Conservation (phyloP, 2,797 vertebrate genomes). For the Muscicapa striata region DNA sequence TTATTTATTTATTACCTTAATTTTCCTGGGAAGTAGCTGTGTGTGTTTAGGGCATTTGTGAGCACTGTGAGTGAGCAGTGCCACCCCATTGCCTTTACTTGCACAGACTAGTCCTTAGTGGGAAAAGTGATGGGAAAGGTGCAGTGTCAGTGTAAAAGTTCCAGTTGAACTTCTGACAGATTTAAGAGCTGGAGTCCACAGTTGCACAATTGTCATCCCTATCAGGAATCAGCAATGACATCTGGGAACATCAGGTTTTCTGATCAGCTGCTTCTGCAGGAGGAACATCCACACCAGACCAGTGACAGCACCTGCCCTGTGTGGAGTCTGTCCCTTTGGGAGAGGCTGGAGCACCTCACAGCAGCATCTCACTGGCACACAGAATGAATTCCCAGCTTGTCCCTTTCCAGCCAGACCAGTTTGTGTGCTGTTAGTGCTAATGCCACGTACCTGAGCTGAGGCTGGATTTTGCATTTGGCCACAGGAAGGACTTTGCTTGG, state of each 20-base stretch:
- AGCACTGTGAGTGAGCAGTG: neutral
- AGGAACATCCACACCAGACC: accelerated
- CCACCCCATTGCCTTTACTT: neutral
- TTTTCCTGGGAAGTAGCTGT: neutral
- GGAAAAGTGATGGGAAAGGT: neutral
- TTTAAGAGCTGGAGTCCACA: neutral
- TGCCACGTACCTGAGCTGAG: no score
- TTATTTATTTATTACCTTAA: neutral
- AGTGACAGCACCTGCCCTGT: neutral
- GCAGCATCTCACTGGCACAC: neutral
- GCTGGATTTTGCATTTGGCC: accelerated
- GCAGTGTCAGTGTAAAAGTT: neutral
- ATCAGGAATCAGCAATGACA: neutral
- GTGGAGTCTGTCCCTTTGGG: neutral
- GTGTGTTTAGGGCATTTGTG: neutral
- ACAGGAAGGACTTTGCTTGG: neutral
- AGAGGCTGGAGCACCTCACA: neutral
- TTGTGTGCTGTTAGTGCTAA: neutral
- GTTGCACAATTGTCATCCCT: neutral
- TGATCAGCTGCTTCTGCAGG: neutral
- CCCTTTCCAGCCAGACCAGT: neutral
- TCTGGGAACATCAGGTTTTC: neutral
- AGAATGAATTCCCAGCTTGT: neutral
- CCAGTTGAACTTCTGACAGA: neutral
- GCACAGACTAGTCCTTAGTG: neutral